Evolutionary conservation across 2,113 vertebrate species (phyloP).

Genomic region (Aegotheles bennettii): DNA sequence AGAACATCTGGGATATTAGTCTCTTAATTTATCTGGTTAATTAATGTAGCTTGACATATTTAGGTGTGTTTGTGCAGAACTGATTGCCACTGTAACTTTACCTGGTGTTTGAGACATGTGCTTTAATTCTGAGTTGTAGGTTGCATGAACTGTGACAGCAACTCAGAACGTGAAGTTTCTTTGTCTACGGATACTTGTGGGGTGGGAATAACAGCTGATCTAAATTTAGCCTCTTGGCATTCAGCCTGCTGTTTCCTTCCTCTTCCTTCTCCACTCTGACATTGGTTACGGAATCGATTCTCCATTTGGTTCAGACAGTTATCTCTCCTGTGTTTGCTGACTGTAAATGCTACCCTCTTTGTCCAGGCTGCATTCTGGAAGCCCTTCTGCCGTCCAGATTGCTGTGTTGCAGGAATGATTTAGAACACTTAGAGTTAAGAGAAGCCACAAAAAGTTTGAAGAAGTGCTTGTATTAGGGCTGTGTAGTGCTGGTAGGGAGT

Average conservation of each 20-base stretch:
- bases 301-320: neutral
- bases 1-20: neutral
- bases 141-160: neutral
- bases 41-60: neutral
- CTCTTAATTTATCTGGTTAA: neutral
- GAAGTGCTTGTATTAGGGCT: neutral
- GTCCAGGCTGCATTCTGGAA: neutral
- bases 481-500: neutral
- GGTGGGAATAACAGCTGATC: neutral
- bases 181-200: neutral
- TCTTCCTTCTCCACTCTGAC: neutral
- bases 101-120: neutral
- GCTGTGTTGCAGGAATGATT: neutral
- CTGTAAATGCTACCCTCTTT: neutral
- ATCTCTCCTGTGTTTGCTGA: neutral
- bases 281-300: neutral
- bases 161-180: neutral
- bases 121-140: neutral
- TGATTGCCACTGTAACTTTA: neutral
- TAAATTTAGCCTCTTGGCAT: neutral
- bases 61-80: neutral
- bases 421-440: neutral
- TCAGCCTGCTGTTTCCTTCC: neutral
- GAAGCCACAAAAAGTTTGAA: neutral
- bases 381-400: neutral